Evolutionary conservation across 2,113 vertebrate species (phyloP), one percentile per base, ranked within the genome.

Genomic region (Reinhardtius hippoglossoides): DNA sequence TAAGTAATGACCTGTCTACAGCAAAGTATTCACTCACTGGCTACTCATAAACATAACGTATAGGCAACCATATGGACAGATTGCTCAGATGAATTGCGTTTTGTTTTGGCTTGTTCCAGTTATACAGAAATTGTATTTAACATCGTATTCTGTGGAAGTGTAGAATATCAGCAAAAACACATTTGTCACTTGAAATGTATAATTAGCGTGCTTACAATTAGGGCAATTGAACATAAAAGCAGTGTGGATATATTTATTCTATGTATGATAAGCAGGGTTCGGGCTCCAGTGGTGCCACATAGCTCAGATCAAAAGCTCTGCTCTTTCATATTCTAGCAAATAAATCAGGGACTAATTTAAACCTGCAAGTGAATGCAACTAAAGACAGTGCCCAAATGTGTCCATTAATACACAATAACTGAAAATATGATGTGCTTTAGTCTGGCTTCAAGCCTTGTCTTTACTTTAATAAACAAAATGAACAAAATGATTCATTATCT

Each of bases 1-100:
- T 92, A 92, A 93, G 89, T 93, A 93, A 95, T 95, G 92, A 90
- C 88, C 90, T 88, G 90, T 78, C 75, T 83, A 75, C 62, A 55
- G 78, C 42, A 66, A 88, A 88, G 83, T 83, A 78, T 91, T 89
- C 72, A 87, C 76, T 92, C 85, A 88, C 73, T 82, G 68, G 84
- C 66, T 70, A 58, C 85, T 87, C 89, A 82, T 91, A 92, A 90
- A 86, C 86, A 83, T 77, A 88, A 85, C 67, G 59, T 74, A 82
- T 66, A 50, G 65, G 65, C 66, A 71, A 66, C 82, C 70, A 87
- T 80, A 80, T 78, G 84, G 87, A 69, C 64, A 58, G 79, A 77
- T 70, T 70, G 69, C 71, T 75, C 68, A 60, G 52, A 66, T 78
- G 40, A 48, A 87, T 66, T 64, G 79, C 18, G 31, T 73, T 83